A percentile compares a stretch with the other conserved stretches of the same genome.
phyloP scores from a whole-genome alignment of 2,113 vertebrate species.

The Halichoerus grypus region DNA sequence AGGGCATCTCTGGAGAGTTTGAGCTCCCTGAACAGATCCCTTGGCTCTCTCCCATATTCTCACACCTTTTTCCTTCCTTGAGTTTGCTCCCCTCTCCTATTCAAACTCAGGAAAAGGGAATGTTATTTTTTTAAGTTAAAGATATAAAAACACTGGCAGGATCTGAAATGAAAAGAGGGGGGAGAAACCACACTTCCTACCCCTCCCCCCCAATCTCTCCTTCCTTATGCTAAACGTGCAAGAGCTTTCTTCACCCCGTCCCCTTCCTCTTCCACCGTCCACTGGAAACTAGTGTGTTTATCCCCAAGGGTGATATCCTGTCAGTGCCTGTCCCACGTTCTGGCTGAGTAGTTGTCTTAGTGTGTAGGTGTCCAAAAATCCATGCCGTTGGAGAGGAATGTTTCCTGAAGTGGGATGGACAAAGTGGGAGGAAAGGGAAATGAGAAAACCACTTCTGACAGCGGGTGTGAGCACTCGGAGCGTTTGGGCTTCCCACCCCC shows the following conservation, averaged over 20 bases:
- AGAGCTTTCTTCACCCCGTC: not conserved
- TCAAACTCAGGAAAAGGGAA: not conserved
- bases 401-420: slow-evolving; percentile 31
- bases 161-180: not conserved
- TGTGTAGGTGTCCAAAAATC: not conserved
- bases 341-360: not conserved
- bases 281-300: slow-evolving; percentile 84
- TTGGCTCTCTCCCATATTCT: not conserved
- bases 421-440: not conserved
- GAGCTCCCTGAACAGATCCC: not conserved
- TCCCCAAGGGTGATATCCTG: not conserved
- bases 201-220: no score
- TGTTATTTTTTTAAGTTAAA: not conserved
- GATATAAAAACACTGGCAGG: not conserved
- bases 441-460: not conserved
- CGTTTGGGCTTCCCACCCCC: no score
- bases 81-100: not conserved
- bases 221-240: not conserved
- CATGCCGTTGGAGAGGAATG: not conserved
- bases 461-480: fast-evolving
- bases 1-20: not conserved
- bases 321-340: not conserved
- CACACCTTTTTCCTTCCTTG: not conserved
- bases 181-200: not conserved
- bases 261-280: slow-evolving; percentile 89